A percentile compares a stretch with the other conserved stretches of the same genome.
Evolutionary conservation across 2,888 invertebrate genomes (phyloP).

Genomic region (Galeopsomyia nigrocyanea): DNA sequence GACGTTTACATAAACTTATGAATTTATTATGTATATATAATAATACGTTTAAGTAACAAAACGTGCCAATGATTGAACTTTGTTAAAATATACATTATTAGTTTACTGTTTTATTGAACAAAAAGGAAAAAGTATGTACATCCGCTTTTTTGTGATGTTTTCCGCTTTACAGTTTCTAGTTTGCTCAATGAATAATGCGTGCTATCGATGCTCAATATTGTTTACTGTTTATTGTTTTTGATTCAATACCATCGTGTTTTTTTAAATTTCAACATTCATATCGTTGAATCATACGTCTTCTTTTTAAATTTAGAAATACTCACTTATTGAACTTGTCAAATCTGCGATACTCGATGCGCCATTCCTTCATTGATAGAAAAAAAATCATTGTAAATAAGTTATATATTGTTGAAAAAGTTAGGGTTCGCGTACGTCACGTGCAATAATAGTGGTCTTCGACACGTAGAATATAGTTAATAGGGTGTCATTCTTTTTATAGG

Average conservation of each 20-base stretch:
- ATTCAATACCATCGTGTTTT: no score
- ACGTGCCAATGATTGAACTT: constrained; percentile 44
- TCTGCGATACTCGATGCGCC: constrained; percentile 30
- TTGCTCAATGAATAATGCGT: no score
- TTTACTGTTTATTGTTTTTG: no score
- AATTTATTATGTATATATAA: no score
- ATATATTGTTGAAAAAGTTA: constrained; percentile 8
- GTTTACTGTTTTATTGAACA: constrained; percentile 20
- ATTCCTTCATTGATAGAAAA: constrained; percentile 33
- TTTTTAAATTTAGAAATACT: no score
- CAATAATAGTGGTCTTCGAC: constrained; percentile 21
- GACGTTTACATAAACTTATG: no score
- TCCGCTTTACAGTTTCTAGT: background rate
- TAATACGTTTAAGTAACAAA: constrained; percentile 15
- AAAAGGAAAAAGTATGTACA: constrained; percentile 8
- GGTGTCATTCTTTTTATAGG: no score
- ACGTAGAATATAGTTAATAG: no score
- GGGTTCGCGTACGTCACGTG: constrained; percentile 32
- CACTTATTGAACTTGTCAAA: no score
- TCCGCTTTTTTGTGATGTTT: background rate
- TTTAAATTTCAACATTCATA: no score
- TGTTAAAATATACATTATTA: constrained; percentile 41
- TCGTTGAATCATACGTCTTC: no score
- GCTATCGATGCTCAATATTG: no score
- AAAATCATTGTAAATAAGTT: constrained; percentile 19